Percentiles rank a stretch among this genome's conserved stretches.
phyloP scores from a whole-genome alignment of 2,113 vertebrate species.

The Lepus europaeus region DNA sequence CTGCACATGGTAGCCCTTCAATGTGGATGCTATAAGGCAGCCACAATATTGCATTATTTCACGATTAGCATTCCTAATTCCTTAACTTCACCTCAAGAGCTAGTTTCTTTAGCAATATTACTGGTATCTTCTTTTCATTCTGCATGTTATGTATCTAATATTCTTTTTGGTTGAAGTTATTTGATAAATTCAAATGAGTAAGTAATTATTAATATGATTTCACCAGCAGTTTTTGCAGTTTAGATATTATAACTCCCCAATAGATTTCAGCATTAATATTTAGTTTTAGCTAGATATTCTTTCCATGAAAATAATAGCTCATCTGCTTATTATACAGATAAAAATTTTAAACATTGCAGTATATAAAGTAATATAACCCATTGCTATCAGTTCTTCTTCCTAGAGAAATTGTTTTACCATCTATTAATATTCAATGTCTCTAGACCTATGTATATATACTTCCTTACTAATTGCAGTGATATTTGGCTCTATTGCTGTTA shows the following conservation, averaged over 20 bases:
- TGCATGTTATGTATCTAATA: neutral
- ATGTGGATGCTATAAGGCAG: constrained; percentile 26
- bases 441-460: neutral
- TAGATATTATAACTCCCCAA: neutral
- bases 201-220: neutral
- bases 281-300: neutral
- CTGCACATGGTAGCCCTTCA: constrained; percentile 11
- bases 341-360: neutral
- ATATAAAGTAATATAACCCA: neutral
- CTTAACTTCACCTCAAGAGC: neutral
- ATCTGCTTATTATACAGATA: neutral
- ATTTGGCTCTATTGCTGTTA: neutral
- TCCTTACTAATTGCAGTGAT: neutral
- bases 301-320: neutral
- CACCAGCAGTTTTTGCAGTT: neutral
- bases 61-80: neutral
- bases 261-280: neutral
- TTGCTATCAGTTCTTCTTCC: neutral
- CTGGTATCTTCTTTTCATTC: neutral
- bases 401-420: neutral
- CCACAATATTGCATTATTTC: neutral
- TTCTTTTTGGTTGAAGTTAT: neutral
- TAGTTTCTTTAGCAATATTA: neutral
- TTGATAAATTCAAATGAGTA: constrained; percentile 8
- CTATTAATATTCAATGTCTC: neutral